Evolutionary conservation across 2,113 vertebrate species (phyloP).

Genomic region (Madoqua kirkii): DNA sequence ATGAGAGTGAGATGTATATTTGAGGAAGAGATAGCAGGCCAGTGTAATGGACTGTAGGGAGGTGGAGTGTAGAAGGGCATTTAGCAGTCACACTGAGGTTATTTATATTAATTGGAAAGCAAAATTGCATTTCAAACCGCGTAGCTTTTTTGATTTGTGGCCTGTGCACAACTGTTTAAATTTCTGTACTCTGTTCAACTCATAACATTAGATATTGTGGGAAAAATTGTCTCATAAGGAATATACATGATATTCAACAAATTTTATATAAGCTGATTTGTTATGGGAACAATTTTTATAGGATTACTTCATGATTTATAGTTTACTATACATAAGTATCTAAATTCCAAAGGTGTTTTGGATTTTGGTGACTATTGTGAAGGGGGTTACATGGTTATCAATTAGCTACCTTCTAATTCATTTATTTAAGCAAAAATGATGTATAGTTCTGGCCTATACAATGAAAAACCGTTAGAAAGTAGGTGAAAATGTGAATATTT

Average conservation of each 20-base stretch:
- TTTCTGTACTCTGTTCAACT: background rate
- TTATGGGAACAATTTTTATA: background rate
- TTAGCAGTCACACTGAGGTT: background rate
- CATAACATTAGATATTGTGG: background rate
- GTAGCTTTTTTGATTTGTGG: constrained; percentile 5
- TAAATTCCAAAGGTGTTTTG: constrained; percentile 6
- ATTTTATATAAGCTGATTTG: constrained; percentile 7
- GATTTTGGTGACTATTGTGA: constrained; percentile 6
- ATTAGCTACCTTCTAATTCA: background rate
- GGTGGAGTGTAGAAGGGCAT: background rate
- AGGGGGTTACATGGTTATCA: background rate
- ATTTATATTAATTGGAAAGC: constrained; percentile 19
- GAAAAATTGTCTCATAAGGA: background rate
- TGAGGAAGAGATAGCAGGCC: background rate
- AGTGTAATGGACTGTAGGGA: background rate
- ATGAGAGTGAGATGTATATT: background rate
- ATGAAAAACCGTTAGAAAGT: background rate
- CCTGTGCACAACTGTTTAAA: background rate
- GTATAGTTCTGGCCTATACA: background rate
- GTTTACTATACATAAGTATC: background rate
- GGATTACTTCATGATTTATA: background rate
- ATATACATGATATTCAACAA: background rate
- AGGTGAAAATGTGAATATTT: background rate
- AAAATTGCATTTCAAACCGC: constrained; percentile 3
- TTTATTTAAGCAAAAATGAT: background rate